Percentiles rank a stretch among this genome's conserved stretches.
These are phyloP conservation scores for Anarhynchus alexandrinus DNA, from an alignment of 2,113 vertebrate genomes.

Conservation along the genomic window DNA sequence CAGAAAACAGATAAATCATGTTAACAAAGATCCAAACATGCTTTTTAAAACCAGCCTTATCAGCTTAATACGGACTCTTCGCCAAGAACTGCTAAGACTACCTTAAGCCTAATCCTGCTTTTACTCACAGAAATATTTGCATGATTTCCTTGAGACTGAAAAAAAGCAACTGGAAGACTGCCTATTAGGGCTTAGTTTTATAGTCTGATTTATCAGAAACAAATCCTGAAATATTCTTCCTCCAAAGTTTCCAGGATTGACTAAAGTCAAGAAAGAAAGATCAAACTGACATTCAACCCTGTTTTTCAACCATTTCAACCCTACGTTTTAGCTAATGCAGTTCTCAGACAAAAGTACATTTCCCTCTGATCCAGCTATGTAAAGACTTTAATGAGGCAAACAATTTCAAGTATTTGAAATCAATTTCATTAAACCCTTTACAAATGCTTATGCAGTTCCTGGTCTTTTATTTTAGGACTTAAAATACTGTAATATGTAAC, in stretches of 20 bases:
- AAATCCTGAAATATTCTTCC: slow-evolving; percentile 1
- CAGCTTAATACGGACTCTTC: background rate
- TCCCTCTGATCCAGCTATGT: background rate
- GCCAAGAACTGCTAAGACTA: background rate
- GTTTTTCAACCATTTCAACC: background rate
- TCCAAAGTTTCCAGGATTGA: background rate
- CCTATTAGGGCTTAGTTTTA: slow-evolving; percentile 7
- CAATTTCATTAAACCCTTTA: background rate
- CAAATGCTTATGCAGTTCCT: background rate
- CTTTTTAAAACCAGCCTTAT: background rate
- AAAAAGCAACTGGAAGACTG: slow-evolving; percentile 4
- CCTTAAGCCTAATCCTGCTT: slow-evolving; percentile 23
- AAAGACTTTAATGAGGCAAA: background rate
- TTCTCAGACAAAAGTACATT: background rate
- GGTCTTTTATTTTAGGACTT: background rate
- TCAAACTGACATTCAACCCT: background rate
- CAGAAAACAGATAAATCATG: background rate
- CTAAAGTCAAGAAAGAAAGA: background rate
- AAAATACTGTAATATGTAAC: background rate
- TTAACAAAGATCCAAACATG: background rate
- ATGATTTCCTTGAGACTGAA: background rate
- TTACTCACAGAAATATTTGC: slow-evolving; percentile 8
- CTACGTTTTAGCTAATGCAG: background rate
- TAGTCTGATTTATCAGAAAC: slow-evolving; percentile 11
- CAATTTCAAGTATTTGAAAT: background rate